phyloP scores from a whole-genome alignment of 2,797 vertebrate species.

The Limosa lapponica region DNA sequence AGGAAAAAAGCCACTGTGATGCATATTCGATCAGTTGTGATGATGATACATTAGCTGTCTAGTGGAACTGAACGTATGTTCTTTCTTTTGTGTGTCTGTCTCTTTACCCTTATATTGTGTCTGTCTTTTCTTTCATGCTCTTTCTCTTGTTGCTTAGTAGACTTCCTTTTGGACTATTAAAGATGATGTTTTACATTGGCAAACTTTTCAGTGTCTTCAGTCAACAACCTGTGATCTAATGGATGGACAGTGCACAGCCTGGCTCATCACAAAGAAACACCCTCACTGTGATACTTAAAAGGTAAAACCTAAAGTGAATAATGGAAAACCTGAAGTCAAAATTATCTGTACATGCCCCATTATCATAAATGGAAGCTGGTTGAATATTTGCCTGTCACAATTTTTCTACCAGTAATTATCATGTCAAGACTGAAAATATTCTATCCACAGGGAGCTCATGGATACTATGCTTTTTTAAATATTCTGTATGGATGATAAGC shows the following conservation, averaged over 20 bases:
- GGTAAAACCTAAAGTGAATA: not conserved
- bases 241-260: not conserved
- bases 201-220: not conserved
- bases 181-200: not conserved
- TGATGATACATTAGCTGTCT: not conserved
- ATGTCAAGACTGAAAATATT: constrained; percentile 6
- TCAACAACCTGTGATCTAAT: not conserved
- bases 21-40: not conserved
- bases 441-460: not conserved
- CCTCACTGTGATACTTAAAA: not conserved
- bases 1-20: not conserved
- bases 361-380: not conserved
- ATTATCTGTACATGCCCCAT: not conserved
- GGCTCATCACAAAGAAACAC: not conserved
- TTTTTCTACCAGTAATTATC: constrained; percentile 21
- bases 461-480: not conserved
- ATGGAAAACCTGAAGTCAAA: not conserved
- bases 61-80: not conserved
- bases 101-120: not conserved
- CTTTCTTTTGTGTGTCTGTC: not conserved
- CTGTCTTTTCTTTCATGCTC: not conserved
- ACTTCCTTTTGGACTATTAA: not conserved
- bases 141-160: not conserved
- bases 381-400: not conserved
- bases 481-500: not conserved